Evolutionary conservation across 2,888 invertebrate species (phyloP).

Genomic region (Acleris sparsana): DNA sequence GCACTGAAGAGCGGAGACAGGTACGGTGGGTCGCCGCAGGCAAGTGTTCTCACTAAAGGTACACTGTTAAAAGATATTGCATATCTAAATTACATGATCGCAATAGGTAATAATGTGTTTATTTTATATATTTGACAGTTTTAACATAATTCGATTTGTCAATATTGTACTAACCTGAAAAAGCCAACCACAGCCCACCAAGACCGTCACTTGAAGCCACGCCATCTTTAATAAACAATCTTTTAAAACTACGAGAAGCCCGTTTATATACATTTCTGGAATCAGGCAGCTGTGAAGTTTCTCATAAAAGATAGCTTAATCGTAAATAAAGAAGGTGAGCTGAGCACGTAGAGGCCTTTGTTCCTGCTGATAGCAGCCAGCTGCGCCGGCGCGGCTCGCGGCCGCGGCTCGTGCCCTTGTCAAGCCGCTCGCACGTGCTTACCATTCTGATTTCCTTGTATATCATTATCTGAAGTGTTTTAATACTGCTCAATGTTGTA

Average conservation of each 20-base stretch:
- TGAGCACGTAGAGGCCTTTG: conserved; percentile 19
- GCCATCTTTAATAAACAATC: conserved; percentile 55
- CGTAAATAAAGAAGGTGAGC: background rate
- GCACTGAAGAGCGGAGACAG: background rate
- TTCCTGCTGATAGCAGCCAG: background rate
- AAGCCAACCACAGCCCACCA: conserved; percentile 50
- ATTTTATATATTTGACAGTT: too few relatives aligned
- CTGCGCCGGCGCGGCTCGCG: background rate
- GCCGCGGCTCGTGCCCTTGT: too few relatives aligned
- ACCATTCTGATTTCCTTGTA: too few relatives aligned
- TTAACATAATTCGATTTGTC: background rate
- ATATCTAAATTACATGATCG: background rate
- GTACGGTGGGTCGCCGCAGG: background rate
- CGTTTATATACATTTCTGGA: conserved; percentile 57
- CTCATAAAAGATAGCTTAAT: conserved; percentile 43
- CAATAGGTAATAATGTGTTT: too few relatives aligned
- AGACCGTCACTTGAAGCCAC: conserved; percentile 46
- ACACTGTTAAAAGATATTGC: background rate
- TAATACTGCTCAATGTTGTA: too few relatives aligned
- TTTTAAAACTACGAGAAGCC: conserved; percentile 30
- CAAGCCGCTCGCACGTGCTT: too few relatives aligned
- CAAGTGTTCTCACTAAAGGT: background rate
- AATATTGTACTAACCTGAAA: conserved; percentile 57
- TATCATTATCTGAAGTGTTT: too few relatives aligned
- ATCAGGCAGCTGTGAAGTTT: conserved; percentile 50